Base-by-base conservation (phyloP, 2,888 invertebrate species). In the Melitaea athalia region DNA sequence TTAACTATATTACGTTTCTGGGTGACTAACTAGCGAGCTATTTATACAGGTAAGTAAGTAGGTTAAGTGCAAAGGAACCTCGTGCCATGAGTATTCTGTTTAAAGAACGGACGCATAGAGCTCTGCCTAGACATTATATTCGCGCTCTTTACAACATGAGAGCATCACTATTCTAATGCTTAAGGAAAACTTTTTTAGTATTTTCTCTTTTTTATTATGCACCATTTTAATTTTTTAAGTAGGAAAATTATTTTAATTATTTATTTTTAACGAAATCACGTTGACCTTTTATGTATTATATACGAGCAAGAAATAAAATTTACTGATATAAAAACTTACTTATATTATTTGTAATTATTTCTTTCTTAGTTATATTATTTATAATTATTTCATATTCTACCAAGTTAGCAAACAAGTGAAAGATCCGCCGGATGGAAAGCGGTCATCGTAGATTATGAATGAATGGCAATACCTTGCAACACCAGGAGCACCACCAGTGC, bases 61-160 rank as follows among this genome's bases (percentile, higher is more conserved):
- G 66, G 66, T 66, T 66, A 66, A 66, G 66, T 49, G 43, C 55
- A 55, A 61, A 60, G 52, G 38, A 66, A 33, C 61, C 66, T 38
- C 38, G 47, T 17, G 31, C 60, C 55, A 42, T 38, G 60, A 66
- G 49, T 66, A 66, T 59, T 60, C 31, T 60, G 45, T 60, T 42
- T 15, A 45, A 8, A 33, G 52, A 43, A 42, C 49, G 50, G 38
- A 38, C 47, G 59, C 60, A 52, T 60, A 60, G 5, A 24, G 60
- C 17, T 8, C 47, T n/a, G 47, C 47, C 45, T 66, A 61, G 61
- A 55, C 53, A 66, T 66, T 66, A 61, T 38, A 61, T 55, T 60
- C 47, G 53, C 53, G 17, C 47, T 60, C 53, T 66, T 66, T 42
- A 17, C 15, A 38, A 11, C 15, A 57, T 8, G 42, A 57, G 57